phyloP scores from a whole-genome alignment of 2,888 invertebrate species.

The Philereme transversata region DNA sequence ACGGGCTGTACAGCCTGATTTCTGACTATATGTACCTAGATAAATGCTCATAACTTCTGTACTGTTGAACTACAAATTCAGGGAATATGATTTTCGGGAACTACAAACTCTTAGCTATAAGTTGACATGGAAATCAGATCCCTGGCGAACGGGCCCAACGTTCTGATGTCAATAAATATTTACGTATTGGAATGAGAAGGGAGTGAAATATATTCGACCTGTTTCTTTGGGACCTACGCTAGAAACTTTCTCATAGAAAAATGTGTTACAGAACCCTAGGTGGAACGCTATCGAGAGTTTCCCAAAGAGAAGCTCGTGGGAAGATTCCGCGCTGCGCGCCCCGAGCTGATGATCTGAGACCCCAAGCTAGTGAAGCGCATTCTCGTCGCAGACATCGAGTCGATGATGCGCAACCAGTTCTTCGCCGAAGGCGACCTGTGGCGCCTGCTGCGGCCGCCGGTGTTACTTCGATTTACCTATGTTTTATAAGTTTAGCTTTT shows the following conservation, averaged over 20 bases:
- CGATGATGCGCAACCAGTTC: too few species aligned
- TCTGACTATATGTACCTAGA: too few species aligned
- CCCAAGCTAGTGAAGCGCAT: slow-evolving; percentile 59
- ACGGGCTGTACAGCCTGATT: too few species aligned
- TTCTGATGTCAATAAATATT: not conserved
- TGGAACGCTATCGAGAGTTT: slow-evolving; percentile 58
- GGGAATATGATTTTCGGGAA: too few species aligned
- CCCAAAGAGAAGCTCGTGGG: slow-evolving; percentile 61
- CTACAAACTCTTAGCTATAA: too few species aligned
- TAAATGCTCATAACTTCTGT: too few species aligned
- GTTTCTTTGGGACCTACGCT: slow-evolving; percentile 56
- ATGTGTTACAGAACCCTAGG: slow-evolving; percentile 51
- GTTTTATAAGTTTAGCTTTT: too few species aligned
- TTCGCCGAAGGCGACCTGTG: slow-evolving; percentile 59
- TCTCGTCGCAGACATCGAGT: slow-evolving; percentile 56
- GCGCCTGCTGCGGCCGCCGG: slow-evolving; percentile 39
- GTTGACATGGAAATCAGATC: too few species aligned
- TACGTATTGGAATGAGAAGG: slow-evolving; percentile 41
- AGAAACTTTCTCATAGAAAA: slow-evolving; percentile 47
- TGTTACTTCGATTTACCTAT: too few species aligned
- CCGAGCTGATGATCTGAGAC: slow-evolving; percentile 60
- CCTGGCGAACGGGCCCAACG: too few species aligned
- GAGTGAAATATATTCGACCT: slow-evolving; percentile 58
- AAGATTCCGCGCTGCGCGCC: slow-evolving; percentile 51
- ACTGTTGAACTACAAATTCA: too few species aligned